A percentile compares a stretch with the other conserved stretches of the same genome.
These are phyloP conservation scores for Pandemis corylana DNA, from an alignment of 2,888 invertebrate species.

Conservation along the genomic window DNA sequence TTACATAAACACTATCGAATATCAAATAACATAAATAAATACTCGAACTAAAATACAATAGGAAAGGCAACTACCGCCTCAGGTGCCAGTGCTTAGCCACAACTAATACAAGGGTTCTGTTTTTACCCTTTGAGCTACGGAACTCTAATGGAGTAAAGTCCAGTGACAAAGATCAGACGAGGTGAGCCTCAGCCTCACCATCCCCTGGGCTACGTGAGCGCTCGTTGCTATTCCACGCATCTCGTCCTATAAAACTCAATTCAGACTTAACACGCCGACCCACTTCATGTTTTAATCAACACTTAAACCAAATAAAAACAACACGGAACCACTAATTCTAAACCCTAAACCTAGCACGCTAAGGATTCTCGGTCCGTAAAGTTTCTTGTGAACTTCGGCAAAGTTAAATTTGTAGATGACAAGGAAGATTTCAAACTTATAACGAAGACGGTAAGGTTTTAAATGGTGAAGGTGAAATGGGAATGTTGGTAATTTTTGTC, in stretches of 20 bases:
- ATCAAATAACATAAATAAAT: too few species aligned
- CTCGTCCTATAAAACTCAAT: constrained; percentile 14
- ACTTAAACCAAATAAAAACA: background rate
- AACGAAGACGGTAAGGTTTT: background rate
- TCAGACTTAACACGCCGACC: background rate
- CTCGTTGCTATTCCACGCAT: constrained; percentile 12
- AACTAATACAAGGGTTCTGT: too few species aligned
- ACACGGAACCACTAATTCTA: background rate
- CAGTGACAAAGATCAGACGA: background rate
- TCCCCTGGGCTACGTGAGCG: background rate
- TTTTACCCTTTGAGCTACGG: too few species aligned
- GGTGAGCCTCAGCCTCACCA: background rate
- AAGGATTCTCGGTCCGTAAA: background rate
- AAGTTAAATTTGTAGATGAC: background rate
- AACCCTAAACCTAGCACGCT: background rate
- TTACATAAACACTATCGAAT: too few species aligned
- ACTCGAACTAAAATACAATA: too few species aligned
- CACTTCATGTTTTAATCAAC: constrained; percentile 16
- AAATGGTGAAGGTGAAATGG: background rate
- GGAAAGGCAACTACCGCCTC: too few species aligned
- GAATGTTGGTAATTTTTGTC: constrained; percentile 26
- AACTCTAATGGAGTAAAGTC: too few species aligned
- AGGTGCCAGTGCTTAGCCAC: too few species aligned
- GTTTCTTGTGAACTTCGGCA: background rate
- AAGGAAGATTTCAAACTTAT: background rate